Conservation (phyloP, 2,888 invertebrate genomes). For the Linnaemya vulpina region DNA sequence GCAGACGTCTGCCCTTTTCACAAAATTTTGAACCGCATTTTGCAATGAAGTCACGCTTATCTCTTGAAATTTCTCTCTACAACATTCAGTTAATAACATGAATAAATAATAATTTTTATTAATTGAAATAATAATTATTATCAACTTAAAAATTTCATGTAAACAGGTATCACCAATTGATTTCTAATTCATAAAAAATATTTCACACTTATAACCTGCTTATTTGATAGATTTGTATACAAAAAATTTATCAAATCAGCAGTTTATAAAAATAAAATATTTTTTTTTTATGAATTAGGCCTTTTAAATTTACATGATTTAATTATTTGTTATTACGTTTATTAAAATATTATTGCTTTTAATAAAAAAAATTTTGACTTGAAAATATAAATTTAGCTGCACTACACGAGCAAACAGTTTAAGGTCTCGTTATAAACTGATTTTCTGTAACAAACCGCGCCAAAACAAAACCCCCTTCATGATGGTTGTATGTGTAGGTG, state of each 20-base stretch:
- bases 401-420: constrained; percentile 26
- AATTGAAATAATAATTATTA: constrained; percentile 37
- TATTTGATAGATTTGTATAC: neutral
- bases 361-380: neutral
- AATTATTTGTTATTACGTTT: neutral
- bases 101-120: constrained; percentile 5
- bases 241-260: neutral
- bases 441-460: constrained; percentile 41
- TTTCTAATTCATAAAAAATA: no score
- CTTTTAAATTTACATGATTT: no score
- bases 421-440: constrained; percentile 60
- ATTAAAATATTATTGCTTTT: neutral
- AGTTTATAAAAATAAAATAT: neutral
- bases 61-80: no score
- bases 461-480: constrained; percentile 44
- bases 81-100: no score
- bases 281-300: neutral
- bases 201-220: no score
- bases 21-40: no score
- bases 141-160: constrained; percentile 32
- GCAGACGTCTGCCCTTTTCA: no score
- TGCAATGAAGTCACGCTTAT: no score
- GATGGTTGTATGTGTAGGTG: neutral
- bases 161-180: no score
- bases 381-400: constrained; percentile 7